phyloP scores from a whole-genome alignment of 2,888 invertebrate species.

The Auanema sp. region DNA sequence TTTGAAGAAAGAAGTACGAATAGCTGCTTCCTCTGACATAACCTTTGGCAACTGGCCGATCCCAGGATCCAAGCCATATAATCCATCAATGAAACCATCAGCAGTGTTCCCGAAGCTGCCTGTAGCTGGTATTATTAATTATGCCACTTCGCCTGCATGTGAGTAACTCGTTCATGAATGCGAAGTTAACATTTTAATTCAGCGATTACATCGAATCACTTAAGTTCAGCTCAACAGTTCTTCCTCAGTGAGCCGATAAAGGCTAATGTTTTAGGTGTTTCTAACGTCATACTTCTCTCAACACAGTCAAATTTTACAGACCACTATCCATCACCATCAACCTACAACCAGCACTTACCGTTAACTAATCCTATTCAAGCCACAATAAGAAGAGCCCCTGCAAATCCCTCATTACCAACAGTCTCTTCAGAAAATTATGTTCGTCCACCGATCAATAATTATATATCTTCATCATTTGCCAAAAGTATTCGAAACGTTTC shows the following conservation, averaged over 20 bases:
- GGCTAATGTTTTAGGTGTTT: not conserved
- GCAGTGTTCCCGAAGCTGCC: conserved; percentile 31
- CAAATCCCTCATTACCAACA: not conserved
- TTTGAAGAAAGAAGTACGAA: conserved; percentile 25
- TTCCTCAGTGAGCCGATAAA: not conserved
- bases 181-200: too few species aligned
- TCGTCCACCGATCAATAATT: conserved; percentile 9
- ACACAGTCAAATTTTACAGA: conserved; percentile 2
- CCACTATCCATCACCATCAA: conserved; percentile 7
- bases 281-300: not conserved
- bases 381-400: not conserved
- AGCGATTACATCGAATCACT: too few species aligned
- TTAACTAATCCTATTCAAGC: conserved; percentile 5
- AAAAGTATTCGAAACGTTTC: not conserved
- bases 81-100: conserved; percentile 40
- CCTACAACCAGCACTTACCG: not conserved
- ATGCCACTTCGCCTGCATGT: not conserved
- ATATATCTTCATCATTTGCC: not conserved
- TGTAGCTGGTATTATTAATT: not conserved
- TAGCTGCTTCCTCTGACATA: conserved; percentile 34
- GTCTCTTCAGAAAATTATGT: conserved; percentile 10
- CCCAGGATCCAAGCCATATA: conserved; percentile 41
- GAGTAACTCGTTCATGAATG: not conserved
- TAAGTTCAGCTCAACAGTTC: not conserved
- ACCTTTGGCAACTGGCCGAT: conserved; percentile 51